phyloP scores from a whole-genome alignment of 2,888 invertebrate species.

The Hydrotaea cyrtoneurina region DNA sequence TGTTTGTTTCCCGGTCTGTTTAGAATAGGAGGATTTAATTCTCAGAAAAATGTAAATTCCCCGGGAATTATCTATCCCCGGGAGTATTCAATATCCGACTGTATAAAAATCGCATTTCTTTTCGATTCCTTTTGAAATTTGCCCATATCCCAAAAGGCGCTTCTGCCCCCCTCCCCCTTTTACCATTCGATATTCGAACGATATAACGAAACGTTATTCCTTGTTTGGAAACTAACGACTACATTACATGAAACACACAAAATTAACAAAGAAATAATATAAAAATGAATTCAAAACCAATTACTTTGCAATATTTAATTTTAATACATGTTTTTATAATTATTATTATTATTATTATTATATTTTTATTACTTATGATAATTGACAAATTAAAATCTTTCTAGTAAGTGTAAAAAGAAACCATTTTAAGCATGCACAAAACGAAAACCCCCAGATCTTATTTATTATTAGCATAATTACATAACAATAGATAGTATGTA shows the following conservation, averaged over 20 bases:
- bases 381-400: conserved; percentile 11
- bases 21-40: no score
- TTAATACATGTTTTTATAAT: conserved; percentile 25
- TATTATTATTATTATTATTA: conserved; percentile 35
- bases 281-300: not conserved
- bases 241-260: conserved; percentile 7
- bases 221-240: not conserved
- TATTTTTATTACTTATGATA: conserved; percentile 41
- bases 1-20: no score
- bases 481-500: conserved; percentile 27
- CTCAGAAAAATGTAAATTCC: no score
- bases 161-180: not conserved
- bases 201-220: not conserved
- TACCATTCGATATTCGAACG: not conserved
- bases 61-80: no score
- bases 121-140: not conserved
- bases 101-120: not conserved
- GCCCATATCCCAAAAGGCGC: not conserved
- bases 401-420: conserved; percentile 29
- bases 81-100: no score
- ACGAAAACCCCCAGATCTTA: conserved; percentile 51
- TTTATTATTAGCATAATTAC: conserved; percentile 54
- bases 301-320: conserved; percentile 33
- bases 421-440: conserved; percentile 56
- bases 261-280: not conserved